A percentile compares a stretch with the other conserved stretches of the same genome.
phyloP scores from a whole-genome alignment of 2,113 vertebrate genomes.

The Gasterosteus aculeatus region DNA sequence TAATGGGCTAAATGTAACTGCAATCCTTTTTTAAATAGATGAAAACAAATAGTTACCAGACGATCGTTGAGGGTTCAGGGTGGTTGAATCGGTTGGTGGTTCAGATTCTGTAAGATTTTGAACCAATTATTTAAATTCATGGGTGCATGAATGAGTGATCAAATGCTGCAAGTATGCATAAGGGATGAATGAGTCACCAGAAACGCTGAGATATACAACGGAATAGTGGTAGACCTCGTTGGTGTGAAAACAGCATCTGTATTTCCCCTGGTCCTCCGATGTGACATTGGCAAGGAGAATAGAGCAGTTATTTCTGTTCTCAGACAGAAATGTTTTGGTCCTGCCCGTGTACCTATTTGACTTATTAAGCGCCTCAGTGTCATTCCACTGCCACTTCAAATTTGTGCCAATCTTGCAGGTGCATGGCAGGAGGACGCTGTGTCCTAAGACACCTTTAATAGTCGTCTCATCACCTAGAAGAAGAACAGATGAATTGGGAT shows the following conservation, averaged over 20 bases:
- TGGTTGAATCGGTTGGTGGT: too few relatives aligned
- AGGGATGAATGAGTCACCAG: constrained; percentile 40
- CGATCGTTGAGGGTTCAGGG: rapidly evolving
- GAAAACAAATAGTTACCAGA: not conserved
- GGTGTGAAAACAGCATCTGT: not conserved
- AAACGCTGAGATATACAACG: rapidly evolving
- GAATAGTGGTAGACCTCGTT: rapidly evolving
- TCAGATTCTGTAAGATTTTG: not conserved
- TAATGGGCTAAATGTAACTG: not conserved
- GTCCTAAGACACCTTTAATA: rapidly evolving
- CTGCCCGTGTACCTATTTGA: not conserved
- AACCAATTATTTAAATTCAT: rapidly evolving
- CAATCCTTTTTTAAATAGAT: not conserved
- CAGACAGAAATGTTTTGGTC: not conserved
- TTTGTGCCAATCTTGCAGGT: rapidly evolving
- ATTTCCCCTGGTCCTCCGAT: not conserved
- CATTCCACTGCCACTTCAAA: constrained; percentile 37
- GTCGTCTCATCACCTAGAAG: not conserved
- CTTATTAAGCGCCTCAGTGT: rapidly evolving
- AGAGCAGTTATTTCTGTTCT: constrained; percentile 38
- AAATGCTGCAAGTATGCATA: not conserved
- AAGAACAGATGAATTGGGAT: constrained; percentile 1
- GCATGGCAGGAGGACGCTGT: constrained; percentile 47
- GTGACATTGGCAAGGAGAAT: constrained; percentile 32
- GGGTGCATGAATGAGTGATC: not conserved